Conservation (phyloP, 2,888 invertebrate species). For the Synergus umbraculus region DNA sequence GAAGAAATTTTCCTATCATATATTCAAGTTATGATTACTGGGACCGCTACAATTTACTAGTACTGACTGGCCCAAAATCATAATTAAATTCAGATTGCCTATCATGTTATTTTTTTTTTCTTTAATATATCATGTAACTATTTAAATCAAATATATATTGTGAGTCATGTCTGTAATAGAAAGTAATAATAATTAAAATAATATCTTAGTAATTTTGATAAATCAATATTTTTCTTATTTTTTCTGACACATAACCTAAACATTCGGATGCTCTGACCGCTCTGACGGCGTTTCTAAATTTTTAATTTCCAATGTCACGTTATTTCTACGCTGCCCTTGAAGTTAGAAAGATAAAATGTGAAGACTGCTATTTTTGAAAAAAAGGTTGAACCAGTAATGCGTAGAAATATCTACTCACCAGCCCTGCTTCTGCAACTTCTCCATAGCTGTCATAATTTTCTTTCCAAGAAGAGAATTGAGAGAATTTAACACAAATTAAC, state of each 20-base stretch:
- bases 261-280: not conserved
- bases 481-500: not conserved
- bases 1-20: too few relatives aligned
- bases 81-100: too few relatives aligned
- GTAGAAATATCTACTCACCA: not conserved
- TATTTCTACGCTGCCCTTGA: not conserved
- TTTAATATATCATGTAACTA: too few relatives aligned
- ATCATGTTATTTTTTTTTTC: too few relatives aligned
- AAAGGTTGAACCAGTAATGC: slow-evolving; percentile 4
- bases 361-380: not conserved
- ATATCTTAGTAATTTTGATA: not conserved
- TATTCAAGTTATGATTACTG: too few relatives aligned
- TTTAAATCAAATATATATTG: too few relatives aligned
- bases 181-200: too few relatives aligned
- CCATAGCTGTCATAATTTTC: slow-evolving; percentile 21
- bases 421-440: slow-evolving; percentile 22
- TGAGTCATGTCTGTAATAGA: too few relatives aligned
- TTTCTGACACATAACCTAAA: not conserved
- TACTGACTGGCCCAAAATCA: too few relatives aligned
- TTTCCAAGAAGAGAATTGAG: not conserved
- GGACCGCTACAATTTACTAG: too few relatives aligned
- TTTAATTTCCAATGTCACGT: not conserved
- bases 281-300: not conserved
- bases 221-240: not conserved
- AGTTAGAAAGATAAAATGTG: not conserved